phyloP scores from a whole-genome alignment of 1,140 invertebrate genomes.

The Zaprionus vittiger region DNA sequence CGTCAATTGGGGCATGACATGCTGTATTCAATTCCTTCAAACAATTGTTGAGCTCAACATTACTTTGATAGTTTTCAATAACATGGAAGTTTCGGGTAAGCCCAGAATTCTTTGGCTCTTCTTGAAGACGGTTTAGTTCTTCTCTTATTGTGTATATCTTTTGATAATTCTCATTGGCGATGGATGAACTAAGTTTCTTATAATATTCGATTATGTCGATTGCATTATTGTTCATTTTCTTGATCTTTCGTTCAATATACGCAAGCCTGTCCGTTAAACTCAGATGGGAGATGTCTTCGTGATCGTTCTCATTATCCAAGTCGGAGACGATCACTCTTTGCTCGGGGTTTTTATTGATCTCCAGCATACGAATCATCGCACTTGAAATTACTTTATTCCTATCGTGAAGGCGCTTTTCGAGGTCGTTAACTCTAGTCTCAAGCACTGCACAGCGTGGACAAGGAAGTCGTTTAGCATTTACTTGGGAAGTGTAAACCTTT shows the following conservation, averaged over 20 bases:
- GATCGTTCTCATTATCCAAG: neutral
- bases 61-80: neutral
- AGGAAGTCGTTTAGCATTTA: neutral
- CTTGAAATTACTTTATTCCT: neutral
- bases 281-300: neutral
- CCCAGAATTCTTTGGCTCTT: neutral
- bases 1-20: neutral
- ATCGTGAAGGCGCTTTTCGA: neutral
- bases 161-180: neutral
- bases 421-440: neutral
- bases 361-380: neutral
- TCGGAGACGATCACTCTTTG: neutral
- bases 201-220: neutral
- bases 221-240: neutral
- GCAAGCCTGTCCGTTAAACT: neutral
- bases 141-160: too few species aligned
- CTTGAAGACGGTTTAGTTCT: neutral
- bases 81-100: neutral
- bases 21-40: neutral
- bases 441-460: neutral
- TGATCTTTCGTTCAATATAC: neutral
- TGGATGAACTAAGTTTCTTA: neutral
- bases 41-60: neutral
- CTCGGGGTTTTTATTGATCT: neutral
- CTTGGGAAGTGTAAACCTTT: neutral